A percentile compares a stretch with the other conserved stretches of the same genome.
Conservation (phyloP, 1,140 invertebrate genomes). For the Nephila pilipes region DNA sequence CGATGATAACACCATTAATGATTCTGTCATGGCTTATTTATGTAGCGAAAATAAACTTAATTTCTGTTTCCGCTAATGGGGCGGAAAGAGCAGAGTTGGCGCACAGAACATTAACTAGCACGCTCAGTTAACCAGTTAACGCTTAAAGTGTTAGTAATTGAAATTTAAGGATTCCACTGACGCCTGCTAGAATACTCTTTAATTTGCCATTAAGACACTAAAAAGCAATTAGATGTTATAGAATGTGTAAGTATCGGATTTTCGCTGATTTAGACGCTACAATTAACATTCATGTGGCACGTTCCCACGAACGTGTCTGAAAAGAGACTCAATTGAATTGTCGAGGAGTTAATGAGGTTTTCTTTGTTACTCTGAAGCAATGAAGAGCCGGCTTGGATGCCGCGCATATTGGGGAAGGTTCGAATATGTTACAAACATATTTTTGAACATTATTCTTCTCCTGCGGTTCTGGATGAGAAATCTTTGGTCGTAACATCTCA, state of each 20-base stretch:
- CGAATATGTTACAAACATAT: too few species aligned
- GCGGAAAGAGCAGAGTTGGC: slow-evolving; percentile 21
- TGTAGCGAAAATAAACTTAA: slow-evolving; percentile 47
- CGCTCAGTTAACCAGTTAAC: slow-evolving; percentile 46
- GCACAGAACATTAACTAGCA: slow-evolving; percentile 52
- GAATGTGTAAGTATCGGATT: neutral
- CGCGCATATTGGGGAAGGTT: too few species aligned
- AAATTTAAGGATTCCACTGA: slow-evolving; percentile 48
- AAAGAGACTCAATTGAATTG: neutral
- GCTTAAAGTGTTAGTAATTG: slow-evolving; percentile 48
- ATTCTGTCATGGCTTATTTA: slow-evolving; percentile 39
- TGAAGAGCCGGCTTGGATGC: too few species aligned
- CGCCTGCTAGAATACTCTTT: neutral
- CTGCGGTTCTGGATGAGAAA: too few species aligned
- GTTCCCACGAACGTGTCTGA: neutral
- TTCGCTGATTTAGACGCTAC: neutral
- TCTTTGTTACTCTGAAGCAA: too few species aligned
- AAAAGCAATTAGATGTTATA: slow-evolving; percentile 12
- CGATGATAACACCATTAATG: slow-evolving; percentile 21
- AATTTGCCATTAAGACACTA: slow-evolving; percentile 1
- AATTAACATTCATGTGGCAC: neutral
- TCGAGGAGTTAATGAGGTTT: too few species aligned
- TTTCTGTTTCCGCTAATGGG: slow-evolving; percentile 41
- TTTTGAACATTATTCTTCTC: too few species aligned
- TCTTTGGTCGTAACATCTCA: too few species aligned